These are phyloP conservation scores for Pelobates fuscus DNA, from an alignment of 2,113 vertebrate genomes.

Conservation along the genomic window DNA sequence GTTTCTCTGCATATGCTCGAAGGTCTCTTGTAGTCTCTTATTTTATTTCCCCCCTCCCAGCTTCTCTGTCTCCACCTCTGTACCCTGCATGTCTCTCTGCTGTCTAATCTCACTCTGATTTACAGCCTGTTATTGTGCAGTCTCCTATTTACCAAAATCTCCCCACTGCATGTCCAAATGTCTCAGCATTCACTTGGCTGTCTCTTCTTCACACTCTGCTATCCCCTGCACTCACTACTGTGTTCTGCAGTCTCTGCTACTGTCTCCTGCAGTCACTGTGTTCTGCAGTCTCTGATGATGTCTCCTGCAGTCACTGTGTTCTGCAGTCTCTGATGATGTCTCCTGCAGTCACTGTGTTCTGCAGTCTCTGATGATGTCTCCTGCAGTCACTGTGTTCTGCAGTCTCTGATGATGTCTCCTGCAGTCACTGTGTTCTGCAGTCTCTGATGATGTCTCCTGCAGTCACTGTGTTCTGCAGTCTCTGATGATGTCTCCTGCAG, in stretches of 20 bases:
- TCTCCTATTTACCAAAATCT: background rate
- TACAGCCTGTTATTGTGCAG: background rate
- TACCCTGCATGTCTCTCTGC: background rate
- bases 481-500: too few relatives aligned
- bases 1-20: too few relatives aligned
- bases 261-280: background rate
- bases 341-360: background rate
- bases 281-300: background rate
- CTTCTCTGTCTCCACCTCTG: background rate
- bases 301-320: background rate
- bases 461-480: background rate
- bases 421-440: background rate
- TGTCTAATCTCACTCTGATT: background rate
- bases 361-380: background rate
- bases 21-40: background rate
- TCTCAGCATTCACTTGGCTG: background rate
- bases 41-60: background rate
- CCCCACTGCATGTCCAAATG: background rate
- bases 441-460: too few relatives aligned
- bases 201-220: background rate
- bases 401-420: too few relatives aligned
- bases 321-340: background rate
- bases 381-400: background rate
- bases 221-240: background rate
- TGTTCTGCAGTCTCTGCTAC: slow-evolving; percentile 1